phyloP scores from a whole-genome alignment of 2,888 invertebrate genomes.

The Pyrrhosoma nymphula region DNA sequence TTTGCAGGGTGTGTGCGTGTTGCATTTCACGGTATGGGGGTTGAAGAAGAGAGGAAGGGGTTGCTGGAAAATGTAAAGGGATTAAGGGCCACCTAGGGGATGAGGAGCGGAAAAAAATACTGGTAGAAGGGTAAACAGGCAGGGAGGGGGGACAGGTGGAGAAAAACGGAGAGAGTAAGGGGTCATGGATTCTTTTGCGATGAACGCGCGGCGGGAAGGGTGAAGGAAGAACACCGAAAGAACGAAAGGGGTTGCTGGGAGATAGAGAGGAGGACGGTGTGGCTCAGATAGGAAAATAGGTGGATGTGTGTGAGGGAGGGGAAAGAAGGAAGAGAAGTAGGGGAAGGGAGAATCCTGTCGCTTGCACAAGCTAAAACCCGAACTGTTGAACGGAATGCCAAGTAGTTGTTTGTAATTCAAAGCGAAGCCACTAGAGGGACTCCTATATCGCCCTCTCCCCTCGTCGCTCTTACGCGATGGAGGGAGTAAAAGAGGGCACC shows the following conservation, averaged over 20 bases:
- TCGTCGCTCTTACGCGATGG: constrained; percentile 26
- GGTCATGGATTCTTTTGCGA: no score
- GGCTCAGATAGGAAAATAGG: neutral
- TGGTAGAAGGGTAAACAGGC: no score
- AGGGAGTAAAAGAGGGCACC: neutral
- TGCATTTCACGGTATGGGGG: no score
- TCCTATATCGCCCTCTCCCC: constrained; percentile 48
- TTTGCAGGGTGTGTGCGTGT: no score
- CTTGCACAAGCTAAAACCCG: constrained; percentile 65
- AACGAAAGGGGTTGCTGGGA: no score
- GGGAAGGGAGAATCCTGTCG: neutral
- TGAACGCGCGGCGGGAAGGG: no score
- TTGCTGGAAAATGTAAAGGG: neutral
- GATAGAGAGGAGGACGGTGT: neutral
- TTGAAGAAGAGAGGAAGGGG: no score
- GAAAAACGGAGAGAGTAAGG: no score
- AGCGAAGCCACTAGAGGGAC: constrained; percentile 61
- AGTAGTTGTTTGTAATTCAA: constrained; percentile 67
- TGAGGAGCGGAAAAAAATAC: neutral
- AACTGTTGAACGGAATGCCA: constrained; percentile 65
- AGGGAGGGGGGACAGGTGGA: no score
- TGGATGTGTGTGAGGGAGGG: neutral
- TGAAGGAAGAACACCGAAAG: neutral
- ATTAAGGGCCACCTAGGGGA: neutral
- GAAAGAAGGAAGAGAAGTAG: neutral